Conservation (phyloP, 2,113 vertebrate genomes). For the Entelurus aequoreus region DNA sequence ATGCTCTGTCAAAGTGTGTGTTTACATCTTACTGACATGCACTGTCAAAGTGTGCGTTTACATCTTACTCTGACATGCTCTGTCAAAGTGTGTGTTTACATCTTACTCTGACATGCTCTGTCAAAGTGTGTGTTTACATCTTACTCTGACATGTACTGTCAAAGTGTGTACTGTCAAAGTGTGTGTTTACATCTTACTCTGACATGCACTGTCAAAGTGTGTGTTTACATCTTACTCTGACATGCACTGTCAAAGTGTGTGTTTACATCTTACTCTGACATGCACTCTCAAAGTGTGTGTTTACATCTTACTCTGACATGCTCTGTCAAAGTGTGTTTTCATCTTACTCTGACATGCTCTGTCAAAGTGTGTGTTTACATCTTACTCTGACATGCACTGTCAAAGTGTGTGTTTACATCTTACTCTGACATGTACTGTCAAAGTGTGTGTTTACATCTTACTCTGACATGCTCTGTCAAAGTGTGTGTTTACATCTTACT, state of each 20-base stretch:
- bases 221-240: too few relatives aligned
- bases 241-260: neutral
- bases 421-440: neutral
- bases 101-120: neutral
- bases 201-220: neutral
- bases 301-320: neutral
- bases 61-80: too few relatives aligned
- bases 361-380: too few relatives aligned
- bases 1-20: constrained; percentile 9
- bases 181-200: too few relatives aligned
- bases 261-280: neutral
- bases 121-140: neutral
- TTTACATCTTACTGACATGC: too few relatives aligned
- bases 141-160: neutral
- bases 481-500: neutral
- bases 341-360: neutral
- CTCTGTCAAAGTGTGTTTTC: constrained; percentile 11
- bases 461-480: constrained; percentile 2
- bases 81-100: neutral
- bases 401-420: neutral
- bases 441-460: neutral
- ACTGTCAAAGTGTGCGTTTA: too few relatives aligned
- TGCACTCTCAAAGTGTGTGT: constrained; percentile 9
- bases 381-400: too few relatives aligned
- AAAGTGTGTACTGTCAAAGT: too few relatives aligned